Conservation (phyloP, 2,797 vertebrate species). For the Tauraco hartlaubi region DNA sequence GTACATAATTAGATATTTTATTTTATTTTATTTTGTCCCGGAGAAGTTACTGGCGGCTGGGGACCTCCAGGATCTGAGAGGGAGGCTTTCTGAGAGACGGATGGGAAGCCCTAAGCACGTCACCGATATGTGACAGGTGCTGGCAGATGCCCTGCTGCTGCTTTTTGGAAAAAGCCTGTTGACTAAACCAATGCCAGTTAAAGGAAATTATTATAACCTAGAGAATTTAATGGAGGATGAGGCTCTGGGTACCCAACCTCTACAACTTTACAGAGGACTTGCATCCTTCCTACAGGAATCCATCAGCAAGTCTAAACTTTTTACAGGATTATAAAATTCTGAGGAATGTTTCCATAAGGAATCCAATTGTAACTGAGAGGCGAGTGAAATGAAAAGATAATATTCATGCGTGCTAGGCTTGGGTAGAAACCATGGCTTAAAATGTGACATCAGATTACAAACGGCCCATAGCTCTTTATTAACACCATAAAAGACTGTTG, state of each 20-base stretch:
- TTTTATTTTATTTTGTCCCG: conserved; percentile 26
- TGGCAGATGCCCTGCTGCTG: not conserved
- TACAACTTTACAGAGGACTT: not conserved
- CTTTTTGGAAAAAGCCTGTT: not conserved
- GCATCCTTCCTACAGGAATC: not conserved
- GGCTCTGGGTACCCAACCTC: not conserved
- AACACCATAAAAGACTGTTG: not conserved
- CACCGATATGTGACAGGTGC: not conserved
- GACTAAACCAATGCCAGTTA: not conserved
- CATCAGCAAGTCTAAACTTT: not conserved
- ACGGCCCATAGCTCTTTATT: conserved; percentile 10
- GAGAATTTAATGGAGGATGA: not conserved
- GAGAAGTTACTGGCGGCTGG: not conserved
- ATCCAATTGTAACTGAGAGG: conserved; percentile 10
- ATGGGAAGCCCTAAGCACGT: not conserved
- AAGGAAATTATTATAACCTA: not conserved
- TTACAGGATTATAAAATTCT: conserved; percentile 35
- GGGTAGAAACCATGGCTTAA: not conserved
- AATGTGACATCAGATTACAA: conserved; percentile 9
- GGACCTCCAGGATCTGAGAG: not conserved
- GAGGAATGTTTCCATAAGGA: conserved; percentile 39
- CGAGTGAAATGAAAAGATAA: conserved; percentile 54
- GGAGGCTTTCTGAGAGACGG: not conserved
- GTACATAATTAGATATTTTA: conserved; percentile 68
- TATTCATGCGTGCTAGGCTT: not conserved